These are phyloP conservation scores for Notothenia coriiceps DNA, from an alignment of 2,113 vertebrate genomes.

Conservation along the genomic window DNA sequence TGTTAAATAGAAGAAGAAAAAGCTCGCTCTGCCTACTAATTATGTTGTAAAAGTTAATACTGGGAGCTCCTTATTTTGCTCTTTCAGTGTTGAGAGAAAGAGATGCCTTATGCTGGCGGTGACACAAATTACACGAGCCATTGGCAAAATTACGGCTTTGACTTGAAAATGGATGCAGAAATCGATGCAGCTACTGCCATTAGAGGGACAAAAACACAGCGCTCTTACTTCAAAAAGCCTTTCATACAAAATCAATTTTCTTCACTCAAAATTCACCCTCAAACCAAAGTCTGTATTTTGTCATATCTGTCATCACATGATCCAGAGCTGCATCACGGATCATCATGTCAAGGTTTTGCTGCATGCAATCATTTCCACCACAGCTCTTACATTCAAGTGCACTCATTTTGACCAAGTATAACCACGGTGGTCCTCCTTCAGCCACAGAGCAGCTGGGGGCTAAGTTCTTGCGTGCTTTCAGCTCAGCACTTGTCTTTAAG, in stretches of 20 bases:
- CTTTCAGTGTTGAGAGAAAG: not conserved
- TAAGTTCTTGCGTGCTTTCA: slow-evolving; percentile 32
- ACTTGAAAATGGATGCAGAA: slow-evolving; percentile 27
- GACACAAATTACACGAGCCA: slow-evolving; percentile 35
- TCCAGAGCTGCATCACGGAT: not conserved
- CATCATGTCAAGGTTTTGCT: not conserved
- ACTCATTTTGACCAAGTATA: not conserved
- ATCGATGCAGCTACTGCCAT: slow-evolving; percentile 17
- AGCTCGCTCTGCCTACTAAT: slow-evolving; percentile 1
- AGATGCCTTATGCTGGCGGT: slow-evolving; percentile 3
- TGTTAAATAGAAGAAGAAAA: not conserved
- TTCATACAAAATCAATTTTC: not conserved
- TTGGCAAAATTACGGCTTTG: slow-evolving; percentile 32
- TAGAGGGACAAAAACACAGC: not conserved
- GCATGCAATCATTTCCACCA: not conserved
- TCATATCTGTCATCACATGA: not conserved
- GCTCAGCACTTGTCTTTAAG: slow-evolving; percentile 38
- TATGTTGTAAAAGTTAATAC: not conserved
- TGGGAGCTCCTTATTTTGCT: not conserved
- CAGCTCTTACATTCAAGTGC: not conserved
- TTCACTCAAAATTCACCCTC: not conserved
- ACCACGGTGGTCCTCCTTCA: not conserved
- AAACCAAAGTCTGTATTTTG: not conserved
- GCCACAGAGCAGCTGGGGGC: slow-evolving; percentile 32
- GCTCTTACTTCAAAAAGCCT: slow-evolving; percentile 21